Conservation (phyloP, 2,113 vertebrate genomes). For the Salminus brasiliensis region DNA sequence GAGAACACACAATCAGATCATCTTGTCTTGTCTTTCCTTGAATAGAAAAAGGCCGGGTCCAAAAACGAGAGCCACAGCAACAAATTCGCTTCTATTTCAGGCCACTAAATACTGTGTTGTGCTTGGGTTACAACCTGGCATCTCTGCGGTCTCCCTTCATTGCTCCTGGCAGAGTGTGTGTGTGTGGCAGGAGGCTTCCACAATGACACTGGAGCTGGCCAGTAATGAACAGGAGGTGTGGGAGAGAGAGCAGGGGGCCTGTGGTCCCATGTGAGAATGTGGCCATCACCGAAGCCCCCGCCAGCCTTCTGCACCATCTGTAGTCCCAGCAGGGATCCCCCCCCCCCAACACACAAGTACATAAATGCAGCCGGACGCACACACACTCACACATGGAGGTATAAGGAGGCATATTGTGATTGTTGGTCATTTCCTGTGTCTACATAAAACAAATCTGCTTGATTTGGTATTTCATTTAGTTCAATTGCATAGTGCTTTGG, state of each 20-base stretch:
- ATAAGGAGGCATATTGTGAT: conserved; percentile 40
- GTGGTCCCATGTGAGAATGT: conserved; percentile 80
- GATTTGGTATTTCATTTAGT: neutral
- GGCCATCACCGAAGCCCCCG: conserved; percentile 66
- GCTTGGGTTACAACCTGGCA: conserved; percentile 48
- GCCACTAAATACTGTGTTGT: conserved; percentile 39
- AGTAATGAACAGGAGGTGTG: conserved; percentile 56
- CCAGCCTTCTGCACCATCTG: conserved; percentile 77
- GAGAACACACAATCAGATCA: neutral
- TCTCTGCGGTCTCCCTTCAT: conserved; percentile 31
- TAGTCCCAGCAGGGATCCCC: conserved; percentile 71
- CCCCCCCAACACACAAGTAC: conserved; percentile 44
- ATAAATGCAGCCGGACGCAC: conserved; percentile 62
- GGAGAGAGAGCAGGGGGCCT: conserved; percentile 74
- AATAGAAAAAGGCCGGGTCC: neutral
- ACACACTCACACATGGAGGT: conserved; percentile 67
- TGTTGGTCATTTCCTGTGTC: conserved; percentile 31
- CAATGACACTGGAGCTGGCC: conserved; percentile 57
- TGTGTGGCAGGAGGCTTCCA: conserved; percentile 52
- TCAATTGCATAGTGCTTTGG: neutral
- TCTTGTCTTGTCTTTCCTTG: neutral
- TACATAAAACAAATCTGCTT: conserved; percentile 43
- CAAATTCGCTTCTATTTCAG: conserved; percentile 25
- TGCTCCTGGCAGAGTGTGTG: conserved; percentile 31
- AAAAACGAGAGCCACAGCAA: neutral